Conservation (phyloP, 35 echinoderm and acorn worm species). For the Lytechinus variegatus region DNA sequence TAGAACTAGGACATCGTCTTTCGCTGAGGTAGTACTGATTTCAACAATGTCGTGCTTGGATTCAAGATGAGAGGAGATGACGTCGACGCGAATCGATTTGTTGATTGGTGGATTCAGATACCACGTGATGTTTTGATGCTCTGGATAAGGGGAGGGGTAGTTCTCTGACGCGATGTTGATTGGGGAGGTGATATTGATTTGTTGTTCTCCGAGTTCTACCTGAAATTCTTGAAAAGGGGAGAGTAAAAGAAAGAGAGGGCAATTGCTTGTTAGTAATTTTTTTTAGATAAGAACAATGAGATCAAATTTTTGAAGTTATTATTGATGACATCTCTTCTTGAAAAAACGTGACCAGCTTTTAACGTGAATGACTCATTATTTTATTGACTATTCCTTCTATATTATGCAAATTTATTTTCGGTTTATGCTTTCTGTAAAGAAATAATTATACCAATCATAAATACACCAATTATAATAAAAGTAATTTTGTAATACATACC, state of each 20-base stretch:
- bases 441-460: too few species aligned
- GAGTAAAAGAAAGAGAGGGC: not conserved
- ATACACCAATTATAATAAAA: not conserved
- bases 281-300: not conserved
- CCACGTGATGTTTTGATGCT: not conserved
- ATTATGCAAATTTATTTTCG: too few species aligned
- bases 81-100: constrained; percentile 28
- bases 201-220: not conserved
- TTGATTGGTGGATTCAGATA: not conserved
- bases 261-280: too few species aligned
- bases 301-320: not conserved
- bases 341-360: too few species aligned
- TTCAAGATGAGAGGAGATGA: constrained; percentile 42
- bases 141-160: constrained; percentile 10
- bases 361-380: too few species aligned
- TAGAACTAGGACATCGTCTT: not conserved
- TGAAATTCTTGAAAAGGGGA: not conserved
- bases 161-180: not conserved
- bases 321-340: too few species aligned
- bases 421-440: too few species aligned
- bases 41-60: not conserved
- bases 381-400: too few species aligned
- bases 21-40: not conserved
- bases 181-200: not conserved
- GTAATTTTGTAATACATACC: not conserved